Percentiles rank a stretch among this genome's conserved stretches.
phyloP scores from a whole-genome alignment of 2,888 invertebrate genomes.

The Anaspis maculata region DNA sequence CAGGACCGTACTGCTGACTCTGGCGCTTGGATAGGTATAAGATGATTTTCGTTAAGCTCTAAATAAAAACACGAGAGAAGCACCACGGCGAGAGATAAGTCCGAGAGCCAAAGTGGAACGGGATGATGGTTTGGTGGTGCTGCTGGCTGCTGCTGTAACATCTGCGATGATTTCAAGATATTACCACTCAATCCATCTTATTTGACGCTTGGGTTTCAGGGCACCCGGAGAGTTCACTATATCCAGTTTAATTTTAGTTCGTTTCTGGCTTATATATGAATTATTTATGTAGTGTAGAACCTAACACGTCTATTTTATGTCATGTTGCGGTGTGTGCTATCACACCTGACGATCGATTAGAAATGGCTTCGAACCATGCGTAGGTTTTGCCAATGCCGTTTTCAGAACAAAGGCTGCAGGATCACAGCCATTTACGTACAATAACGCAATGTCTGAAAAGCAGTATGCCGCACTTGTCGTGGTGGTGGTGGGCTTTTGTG shows the following conservation, averaged over 20 bases:
- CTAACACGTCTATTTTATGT: slow-evolving; percentile 17
- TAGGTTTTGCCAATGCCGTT: slow-evolving; percentile 12
- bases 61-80: no score
- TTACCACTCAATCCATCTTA: slow-evolving; percentile 26
- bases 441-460: no score
- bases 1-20: no score
- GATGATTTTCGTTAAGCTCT: no score
- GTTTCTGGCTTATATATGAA: slow-evolving; percentile 17
- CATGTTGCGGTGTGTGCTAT: slow-evolving; percentile 10
- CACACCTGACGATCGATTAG: slow-evolving; percentile 13
- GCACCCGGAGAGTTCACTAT: slow-evolving; percentile 15
- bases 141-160: no score
- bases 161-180: slow-evolving; percentile 28
- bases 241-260: slow-evolving; percentile 15
- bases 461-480: no score
- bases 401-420: slow-evolving; percentile 10
- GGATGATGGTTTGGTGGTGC: no score
- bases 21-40: no score
- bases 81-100: no score
- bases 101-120: no score
- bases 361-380: slow-evolving; percentile 7
- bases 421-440: no score
- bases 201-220: slow-evolving; percentile 25
- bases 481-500: no score
- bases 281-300: slow-evolving; percentile 13